These are phyloP conservation scores for Buphagus erythrorhynchus DNA, from an alignment of 2,797 vertebrate genomes.

Conservation along the genomic window DNA sequence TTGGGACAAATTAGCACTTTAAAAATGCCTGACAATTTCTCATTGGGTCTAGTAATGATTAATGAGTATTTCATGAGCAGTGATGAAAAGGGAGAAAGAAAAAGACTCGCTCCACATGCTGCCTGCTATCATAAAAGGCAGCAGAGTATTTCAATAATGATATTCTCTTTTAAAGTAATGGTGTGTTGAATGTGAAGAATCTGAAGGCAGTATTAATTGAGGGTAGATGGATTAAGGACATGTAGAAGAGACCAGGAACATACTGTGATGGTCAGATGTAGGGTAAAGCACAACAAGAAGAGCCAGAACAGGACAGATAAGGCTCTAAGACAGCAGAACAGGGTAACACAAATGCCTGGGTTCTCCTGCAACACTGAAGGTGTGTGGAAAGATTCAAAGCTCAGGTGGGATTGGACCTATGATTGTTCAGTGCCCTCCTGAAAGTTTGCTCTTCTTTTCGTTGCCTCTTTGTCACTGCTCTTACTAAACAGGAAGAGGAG, in stretches of 20 bases:
- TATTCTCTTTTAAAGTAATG: slow-evolving; percentile 2
- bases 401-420: neutral
- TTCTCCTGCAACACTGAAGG: neutral
- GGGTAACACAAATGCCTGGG: neutral
- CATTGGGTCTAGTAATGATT: neutral
- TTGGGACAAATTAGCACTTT: slow-evolving; percentile 4
- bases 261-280: neutral
- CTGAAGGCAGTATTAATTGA: neutral
- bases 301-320: neutral
- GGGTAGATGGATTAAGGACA: neutral
- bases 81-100: slow-evolving; percentile 12
- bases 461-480: neutral
- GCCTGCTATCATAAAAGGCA: slow-evolving; percentile 25
- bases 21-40: slow-evolving; percentile 7
- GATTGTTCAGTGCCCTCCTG: neutral
- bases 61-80: slow-evolving; percentile 2
- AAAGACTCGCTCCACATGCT: neutral
- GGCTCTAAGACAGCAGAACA: neutral
- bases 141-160: neutral
- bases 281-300: neutral
- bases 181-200: neutral
- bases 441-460: neutral
- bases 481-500: neutral
- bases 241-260: neutral
- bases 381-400: neutral